Percentiles rank a stretch among this genome's conserved stretches.
Conservation (phyloP, 2,888 invertebrate genomes). For the Polydrusus pterygomalis region DNA sequence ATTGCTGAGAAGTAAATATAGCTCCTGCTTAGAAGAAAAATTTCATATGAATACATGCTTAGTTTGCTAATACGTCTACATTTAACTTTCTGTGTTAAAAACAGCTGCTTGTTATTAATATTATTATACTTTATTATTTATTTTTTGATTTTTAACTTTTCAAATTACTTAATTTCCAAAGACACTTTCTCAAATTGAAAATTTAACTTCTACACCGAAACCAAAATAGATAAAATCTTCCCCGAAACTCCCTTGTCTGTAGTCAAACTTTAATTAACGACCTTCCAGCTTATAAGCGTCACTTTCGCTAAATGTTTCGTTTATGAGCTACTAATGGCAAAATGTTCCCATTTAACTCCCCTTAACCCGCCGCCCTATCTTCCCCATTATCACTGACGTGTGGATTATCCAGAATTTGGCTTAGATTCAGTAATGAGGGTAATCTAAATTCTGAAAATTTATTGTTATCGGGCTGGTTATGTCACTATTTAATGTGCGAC, state of each 20-base stretch:
- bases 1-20: too few species aligned
- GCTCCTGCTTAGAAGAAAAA: too few species aligned
- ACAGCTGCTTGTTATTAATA: too few species aligned
- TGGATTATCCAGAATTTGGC: constrained; percentile 47
- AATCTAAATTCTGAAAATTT: constrained; percentile 47
- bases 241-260: constrained; percentile 10
- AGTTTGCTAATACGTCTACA: too few species aligned
- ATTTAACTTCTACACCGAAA: background rate
- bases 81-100: too few species aligned
- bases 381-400: constrained; percentile 46
- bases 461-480: background rate
- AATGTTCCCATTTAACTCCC: constrained; percentile 11
- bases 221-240: constrained; percentile 7
- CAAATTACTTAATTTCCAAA: too few species aligned
- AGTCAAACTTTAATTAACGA: constrained; percentile 34
- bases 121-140: too few species aligned
- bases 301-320: constrained; percentile 44
- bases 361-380: constrained; percentile 15
- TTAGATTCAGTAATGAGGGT: constrained; percentile 47
- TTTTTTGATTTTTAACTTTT: too few species aligned
- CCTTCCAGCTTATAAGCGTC: constrained; percentile 26
- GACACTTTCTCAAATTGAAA: background rate
- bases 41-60: too few species aligned
- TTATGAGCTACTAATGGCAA: constrained; percentile 46
- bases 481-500: too few species aligned